Base-by-base conservation (phyloP, 2,888 invertebrate genomes). In the Notocelia uddmanniana region DNA sequence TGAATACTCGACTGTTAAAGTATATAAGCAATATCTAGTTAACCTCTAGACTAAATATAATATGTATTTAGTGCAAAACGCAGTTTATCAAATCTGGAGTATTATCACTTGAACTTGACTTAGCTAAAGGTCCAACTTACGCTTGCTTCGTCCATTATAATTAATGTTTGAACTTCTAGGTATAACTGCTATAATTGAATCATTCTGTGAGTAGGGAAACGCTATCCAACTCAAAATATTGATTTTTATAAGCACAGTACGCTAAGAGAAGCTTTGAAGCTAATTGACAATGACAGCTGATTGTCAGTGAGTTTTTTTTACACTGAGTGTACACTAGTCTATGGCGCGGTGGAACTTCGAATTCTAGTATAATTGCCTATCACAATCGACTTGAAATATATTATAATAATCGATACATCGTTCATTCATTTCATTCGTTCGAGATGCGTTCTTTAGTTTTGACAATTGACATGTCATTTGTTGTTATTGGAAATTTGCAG, bases 141-240 rank as follows among this genome's bases (percentile, higher is more conserved):
- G 78, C 87, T 84, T 69, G 81, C 79, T 76, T 88, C 87, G 73
- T 87, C 89, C 89, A 89, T 89, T 41, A 34, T 71, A 37, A 23
- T 41, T 45, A 60, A 9, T 54, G 19, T 52, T 41, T 18, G 15
- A 48, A 15, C 54, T 50, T 3, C 55, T 23, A 23, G 34, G 34
- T 55, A 60, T 68, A 37, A 21, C 68, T 68, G 68, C 68, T 72
- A 62, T 72, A 72, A 72, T 55, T 67, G 50, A 21, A 41, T 23
- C 72, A 72, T 72, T 19, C 37, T 68, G 48, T 41, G n/a, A n/a
- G n/a, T n/a, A n/a, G n/a, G n/a, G n/a, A n/a, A 26, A 21, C 60
- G 45, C 18, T 15, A 23, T 21, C 18, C 37, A 58, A n/a, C 41
- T 23, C 54, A 48, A 48, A 67, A 71, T 71, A 71, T 71, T 71